These are phyloP conservation scores for Hypomesus transpacificus DNA, from an alignment of 2,113 vertebrate genomes.

Conservation along the genomic window DNA sequence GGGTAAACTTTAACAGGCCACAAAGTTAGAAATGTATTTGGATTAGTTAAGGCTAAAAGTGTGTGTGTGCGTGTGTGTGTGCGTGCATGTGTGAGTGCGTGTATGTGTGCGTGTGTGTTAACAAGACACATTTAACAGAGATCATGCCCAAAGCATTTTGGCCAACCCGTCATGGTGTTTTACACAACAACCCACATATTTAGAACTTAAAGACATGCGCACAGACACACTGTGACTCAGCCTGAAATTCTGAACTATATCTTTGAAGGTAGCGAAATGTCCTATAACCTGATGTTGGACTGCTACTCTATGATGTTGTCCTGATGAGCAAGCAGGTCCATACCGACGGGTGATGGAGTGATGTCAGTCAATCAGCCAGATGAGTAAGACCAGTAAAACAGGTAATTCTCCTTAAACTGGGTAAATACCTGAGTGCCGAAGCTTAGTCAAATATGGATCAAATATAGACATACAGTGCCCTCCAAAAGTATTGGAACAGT, in stretches of 20 bases:
- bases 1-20: not conserved
- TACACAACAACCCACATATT: not conserved
- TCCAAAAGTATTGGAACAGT: no score
- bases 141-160: slow-evolving; percentile 52
- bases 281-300: no score
- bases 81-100: not conserved
- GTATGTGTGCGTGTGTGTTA: slow-evolving; percentile 39
- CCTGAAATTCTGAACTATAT: not conserved
- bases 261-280: no score
- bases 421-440: slow-evolving; percentile 5
- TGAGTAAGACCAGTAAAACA: not conserved
- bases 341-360: not conserved
- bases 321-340: no score
- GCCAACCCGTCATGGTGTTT: not conserved
- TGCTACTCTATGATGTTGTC: no score
- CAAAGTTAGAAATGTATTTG: slow-evolving; percentile 26
- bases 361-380: not conserved
- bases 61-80: no score
- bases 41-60: slow-evolving; percentile 11
- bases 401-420: slow-evolving; percentile 18
- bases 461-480: not conserved
- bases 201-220: not conserved
- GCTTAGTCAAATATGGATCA: not conserved
- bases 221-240: not conserved
- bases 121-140: slow-evolving; percentile 57